Evolutionary conservation across 1,140 invertebrate genomes (phyloP).

Genomic region (Aphidius ervi): DNA sequence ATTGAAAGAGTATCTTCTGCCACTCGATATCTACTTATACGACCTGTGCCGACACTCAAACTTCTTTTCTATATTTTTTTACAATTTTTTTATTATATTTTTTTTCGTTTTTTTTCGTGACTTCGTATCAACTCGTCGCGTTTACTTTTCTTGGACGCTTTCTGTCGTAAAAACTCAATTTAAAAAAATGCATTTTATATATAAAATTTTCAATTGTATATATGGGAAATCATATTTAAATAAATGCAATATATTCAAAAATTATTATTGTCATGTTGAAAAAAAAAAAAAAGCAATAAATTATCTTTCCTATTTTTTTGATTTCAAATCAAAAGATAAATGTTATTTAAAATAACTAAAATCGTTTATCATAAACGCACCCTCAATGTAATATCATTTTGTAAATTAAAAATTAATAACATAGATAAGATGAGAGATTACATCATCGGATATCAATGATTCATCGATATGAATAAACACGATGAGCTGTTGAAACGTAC

Average conservation of each 20-base stretch:
- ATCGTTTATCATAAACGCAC: background rate
- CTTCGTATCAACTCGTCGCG: constrained; percentile 6
- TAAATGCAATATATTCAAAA: constrained; percentile 1
- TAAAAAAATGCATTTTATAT: background rate
- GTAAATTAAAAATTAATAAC: constrained; percentile 19
- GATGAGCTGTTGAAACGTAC: too few relatives aligned
- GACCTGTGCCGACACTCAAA: constrained; percentile 19
- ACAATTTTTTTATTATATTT: constrained; percentile 3
- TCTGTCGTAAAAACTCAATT: constrained; percentile 12
- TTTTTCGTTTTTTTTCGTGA: background rate
- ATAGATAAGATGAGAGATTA: constrained; percentile 5
- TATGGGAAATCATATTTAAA: background rate
- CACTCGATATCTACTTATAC: constrained; percentile 42
- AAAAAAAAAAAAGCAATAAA: too few relatives aligned
- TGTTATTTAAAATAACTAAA: too few relatives aligned
- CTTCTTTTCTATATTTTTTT: constrained; percentile 4
- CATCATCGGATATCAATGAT: background rate
- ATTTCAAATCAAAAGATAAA: too few relatives aligned
- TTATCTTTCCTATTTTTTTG: too few relatives aligned
- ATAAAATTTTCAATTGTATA: background rate
- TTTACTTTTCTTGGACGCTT: constrained; percentile 8
- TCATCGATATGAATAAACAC: too few relatives aligned
- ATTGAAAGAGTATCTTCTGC: constrained; percentile 43
- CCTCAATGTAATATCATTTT: background rate
- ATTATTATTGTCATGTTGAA: background rate